Evolutionary conservation across 2,888 invertebrate species (phyloP), one percentile per base, ranked within the genome.

Genomic region (Molanna angustata): DNA sequence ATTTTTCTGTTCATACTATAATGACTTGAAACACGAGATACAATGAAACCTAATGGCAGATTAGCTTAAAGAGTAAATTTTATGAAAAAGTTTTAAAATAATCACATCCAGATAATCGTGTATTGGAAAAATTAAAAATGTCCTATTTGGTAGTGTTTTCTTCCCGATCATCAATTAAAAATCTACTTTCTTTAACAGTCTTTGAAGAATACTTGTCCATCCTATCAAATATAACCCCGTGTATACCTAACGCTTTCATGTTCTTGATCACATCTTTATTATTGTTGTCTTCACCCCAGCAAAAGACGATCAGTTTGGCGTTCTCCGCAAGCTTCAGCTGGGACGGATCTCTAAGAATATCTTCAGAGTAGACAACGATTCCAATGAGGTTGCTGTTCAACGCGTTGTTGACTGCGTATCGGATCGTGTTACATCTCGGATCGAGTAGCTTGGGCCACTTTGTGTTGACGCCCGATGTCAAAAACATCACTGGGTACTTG

Each of bases 221-320:
- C 70, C 95, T 92, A 71, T 99, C 98, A 66, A 95, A 97, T 66
- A 98, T 97, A 48, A 99, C 89, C 35, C 94, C 98, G 67, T 99
- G 94, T 27, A 98, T 80, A 1, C 95, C 95, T 64, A 94, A 79
- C 57, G 86, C 82, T 69, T 95, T 95, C 31, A 98, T 80, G 65
- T 86, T 83, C 64, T 85, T 85, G 49, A 96, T 92, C 1, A 88
- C 91, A 33, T 85, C 84, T 59, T 86, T 86, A 68, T 91, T 88
- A 64, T 95, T 94, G 68, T 94, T 93, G 64, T 95, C 94, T 63
- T 96, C 95, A 19, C 98, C 98, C 97, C 97, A 98, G 65, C 94
- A 94, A 72, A 98, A 98, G 58, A 95, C 83, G 3, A 95, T 85
- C 48, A 97, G 79, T 7, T 90, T 90, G n/a, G 86, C 83, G 62